Evolutionary conservation across 2,888 invertebrate species (phyloP).

Genomic region (Stegana nigrithorax): DNA sequence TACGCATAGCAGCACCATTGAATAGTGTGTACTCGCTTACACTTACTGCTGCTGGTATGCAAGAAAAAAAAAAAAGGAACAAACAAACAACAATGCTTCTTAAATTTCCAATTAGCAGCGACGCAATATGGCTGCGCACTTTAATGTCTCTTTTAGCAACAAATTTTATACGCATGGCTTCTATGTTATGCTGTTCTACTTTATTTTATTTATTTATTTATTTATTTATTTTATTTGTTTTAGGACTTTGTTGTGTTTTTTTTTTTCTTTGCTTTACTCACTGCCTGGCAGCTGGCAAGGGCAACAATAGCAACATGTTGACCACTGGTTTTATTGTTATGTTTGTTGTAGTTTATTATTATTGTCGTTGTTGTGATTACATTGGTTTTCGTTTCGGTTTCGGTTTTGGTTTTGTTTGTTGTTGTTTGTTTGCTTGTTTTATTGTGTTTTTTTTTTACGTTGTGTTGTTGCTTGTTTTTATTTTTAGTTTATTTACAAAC

Average conservation of each 20-base stretch:
- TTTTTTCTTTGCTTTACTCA: too few species aligned
- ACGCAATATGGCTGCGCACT: background rate
- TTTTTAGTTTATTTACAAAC: conserved; percentile 28
- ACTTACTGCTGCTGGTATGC: too few species aligned
- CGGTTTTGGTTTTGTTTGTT: conserved; percentile 1
- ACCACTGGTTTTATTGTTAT: too few species aligned
- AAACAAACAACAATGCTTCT: background rate
- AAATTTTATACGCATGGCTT: too few species aligned
- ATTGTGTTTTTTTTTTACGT: background rate
- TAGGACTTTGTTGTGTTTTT: too few species aligned
- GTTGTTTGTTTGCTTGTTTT: conserved; percentile 31
- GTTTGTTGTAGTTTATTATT: background rate
- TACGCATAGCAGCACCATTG: too few species aligned
- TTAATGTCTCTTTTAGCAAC: background rate
- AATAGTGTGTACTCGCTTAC: too few species aligned
- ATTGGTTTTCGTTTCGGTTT: conserved; percentile 6
- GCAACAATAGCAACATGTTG: too few species aligned
- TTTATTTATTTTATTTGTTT: too few species aligned
- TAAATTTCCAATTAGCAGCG: background rate
- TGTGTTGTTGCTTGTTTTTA: conserved; percentile 23
- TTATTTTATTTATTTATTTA: too few species aligned
- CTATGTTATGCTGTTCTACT: too few species aligned
- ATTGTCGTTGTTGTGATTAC: background rate
- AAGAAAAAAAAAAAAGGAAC: background rate
- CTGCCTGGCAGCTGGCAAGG: too few species aligned